phyloP scores from a whole-genome alignment of 2,888 invertebrate species.

The Hydrotaea cyrtoneurina region DNA sequence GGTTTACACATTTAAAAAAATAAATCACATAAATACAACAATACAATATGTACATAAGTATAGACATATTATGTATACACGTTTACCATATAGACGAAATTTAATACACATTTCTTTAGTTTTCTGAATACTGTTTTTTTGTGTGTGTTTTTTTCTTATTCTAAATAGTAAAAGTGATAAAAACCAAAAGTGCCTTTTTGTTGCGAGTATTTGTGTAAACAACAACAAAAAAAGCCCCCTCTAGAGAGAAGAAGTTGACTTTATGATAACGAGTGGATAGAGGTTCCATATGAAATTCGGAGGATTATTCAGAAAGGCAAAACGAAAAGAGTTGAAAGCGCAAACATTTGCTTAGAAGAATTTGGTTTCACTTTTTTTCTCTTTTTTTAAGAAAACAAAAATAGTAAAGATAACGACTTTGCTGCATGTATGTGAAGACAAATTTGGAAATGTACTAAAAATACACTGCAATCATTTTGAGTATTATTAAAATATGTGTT shows the following conservation, averaged over 20 bases:
- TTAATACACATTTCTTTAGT: slow-evolving; percentile 25
- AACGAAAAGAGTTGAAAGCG: background rate
- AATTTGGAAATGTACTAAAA: too few relatives aligned
- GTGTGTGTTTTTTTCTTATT: slow-evolving; percentile 13
- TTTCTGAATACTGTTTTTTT: too few relatives aligned
- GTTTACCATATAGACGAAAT: background rate
- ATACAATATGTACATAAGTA: background rate
- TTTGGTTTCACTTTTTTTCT: background rate
- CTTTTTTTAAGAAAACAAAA: background rate
- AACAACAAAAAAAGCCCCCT: background rate
- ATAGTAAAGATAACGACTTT: slow-evolving; percentile 7
- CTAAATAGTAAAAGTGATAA: slow-evolving; percentile 48
- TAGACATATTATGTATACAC: background rate
- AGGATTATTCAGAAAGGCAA: background rate
- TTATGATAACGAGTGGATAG: background rate
- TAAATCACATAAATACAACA: background rate
- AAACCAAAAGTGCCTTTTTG: background rate
- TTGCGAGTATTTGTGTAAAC: background rate
- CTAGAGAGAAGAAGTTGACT: background rate
- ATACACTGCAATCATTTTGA: too few relatives aligned
- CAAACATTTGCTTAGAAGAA: slow-evolving; percentile 3
- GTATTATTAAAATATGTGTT: too few relatives aligned
- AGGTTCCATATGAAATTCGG: background rate
- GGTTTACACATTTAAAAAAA: slow-evolving; percentile 35
- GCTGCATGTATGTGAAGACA: too few relatives aligned